Base-by-base conservation (phyloP, 2,888 invertebrate genomes). In the Leptinotarsa rubiginosa region DNA sequence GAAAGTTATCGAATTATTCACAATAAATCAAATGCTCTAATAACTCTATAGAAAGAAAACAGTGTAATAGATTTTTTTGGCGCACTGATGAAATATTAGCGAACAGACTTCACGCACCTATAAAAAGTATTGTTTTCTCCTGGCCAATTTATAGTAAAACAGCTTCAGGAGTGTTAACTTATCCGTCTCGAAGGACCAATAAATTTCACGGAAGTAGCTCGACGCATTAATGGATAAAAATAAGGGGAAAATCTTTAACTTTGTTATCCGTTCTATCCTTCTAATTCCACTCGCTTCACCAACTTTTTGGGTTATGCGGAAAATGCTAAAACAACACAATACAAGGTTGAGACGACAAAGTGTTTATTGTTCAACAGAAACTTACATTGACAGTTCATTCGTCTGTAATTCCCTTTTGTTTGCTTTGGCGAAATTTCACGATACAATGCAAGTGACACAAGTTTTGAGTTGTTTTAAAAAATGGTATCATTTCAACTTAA, bases 201-300 rank as follows among this genome's bases (percentile, higher is more conserved):
- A 72, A 72, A 72, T 72, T 72, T 66, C 59, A 22, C 49, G 72
- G 50, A 67, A 72, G 67, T 54, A 59, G 62, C 66, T 62, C 66
- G 65, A 67, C 67, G 72, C 67, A 72, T 72, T 72, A 72, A 72
- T 56, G 56, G 72, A 72, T 67, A 72, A 72, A 72, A 68, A 66
- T 56, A 72, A 72, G 22, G 72, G 59, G 62, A 49, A 59, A 72
- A 72, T 72, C 72, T 68, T 68, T 67, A 62, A 72, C 68, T 68
- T 68, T 68, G 68, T 68, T 68, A 68, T 68, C 49, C 54, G 54
- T 68, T 68, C 68, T 52, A 68, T 49, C 50, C 68, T 68, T 20
- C 68, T 67, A 54, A 68, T 52, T 54, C 54, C 54, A 68, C 50
- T 52, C 54, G 68, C 68, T 68, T 68, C 68, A 54, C 52, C 31